These are phyloP conservation scores for Adoxophyes honmai DNA, from an alignment of 1,140 invertebrate genomes.

Conservation along the genomic window DNA sequence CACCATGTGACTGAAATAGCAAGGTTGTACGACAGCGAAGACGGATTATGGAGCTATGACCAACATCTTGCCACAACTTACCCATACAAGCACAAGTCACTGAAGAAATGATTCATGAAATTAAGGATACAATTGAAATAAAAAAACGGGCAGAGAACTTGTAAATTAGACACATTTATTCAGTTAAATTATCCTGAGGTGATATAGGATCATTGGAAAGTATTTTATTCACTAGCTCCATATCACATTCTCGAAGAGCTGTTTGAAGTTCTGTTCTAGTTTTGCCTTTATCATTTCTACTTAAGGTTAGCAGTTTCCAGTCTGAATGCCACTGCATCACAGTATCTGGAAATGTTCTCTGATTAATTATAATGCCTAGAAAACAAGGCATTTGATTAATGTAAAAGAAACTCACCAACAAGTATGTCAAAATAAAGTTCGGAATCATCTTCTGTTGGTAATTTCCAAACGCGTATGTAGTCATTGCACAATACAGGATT, in stretches of 20 bases:
- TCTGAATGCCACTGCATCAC: constrained; percentile 56
- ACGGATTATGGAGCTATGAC: constrained; percentile 33
- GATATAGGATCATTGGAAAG: constrained; percentile 19
- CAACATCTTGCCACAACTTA: constrained; percentile 22
- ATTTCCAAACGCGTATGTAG: constrained; percentile 39
- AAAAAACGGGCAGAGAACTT: constrained; percentile 12
- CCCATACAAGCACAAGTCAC: constrained; percentile 21
- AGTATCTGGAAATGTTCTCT: constrained; percentile 34
- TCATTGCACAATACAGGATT: constrained; percentile 45
- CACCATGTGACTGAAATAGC: constrained; percentile 24
- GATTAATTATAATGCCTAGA: neutral
- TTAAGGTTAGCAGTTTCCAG: constrained; percentile 39
- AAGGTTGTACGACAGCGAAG: constrained; percentile 21
- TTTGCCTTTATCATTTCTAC: constrained; percentile 28
- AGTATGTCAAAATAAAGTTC: constrained; percentile 36
- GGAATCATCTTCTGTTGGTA: constrained; percentile 18
- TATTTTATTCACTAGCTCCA: constrained; percentile 29
- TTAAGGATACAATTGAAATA: neutral
- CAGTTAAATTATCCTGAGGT: neutral
- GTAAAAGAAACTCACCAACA: constrained; percentile 28
- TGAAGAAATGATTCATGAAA: neutral
- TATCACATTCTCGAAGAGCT: constrained; percentile 33
- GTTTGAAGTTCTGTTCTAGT: constrained; percentile 31
- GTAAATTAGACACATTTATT: constrained; percentile 2
- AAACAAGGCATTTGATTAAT: neutral